Conservation (phyloP, 1,140 invertebrate species). For the Delia radicum region DNA sequence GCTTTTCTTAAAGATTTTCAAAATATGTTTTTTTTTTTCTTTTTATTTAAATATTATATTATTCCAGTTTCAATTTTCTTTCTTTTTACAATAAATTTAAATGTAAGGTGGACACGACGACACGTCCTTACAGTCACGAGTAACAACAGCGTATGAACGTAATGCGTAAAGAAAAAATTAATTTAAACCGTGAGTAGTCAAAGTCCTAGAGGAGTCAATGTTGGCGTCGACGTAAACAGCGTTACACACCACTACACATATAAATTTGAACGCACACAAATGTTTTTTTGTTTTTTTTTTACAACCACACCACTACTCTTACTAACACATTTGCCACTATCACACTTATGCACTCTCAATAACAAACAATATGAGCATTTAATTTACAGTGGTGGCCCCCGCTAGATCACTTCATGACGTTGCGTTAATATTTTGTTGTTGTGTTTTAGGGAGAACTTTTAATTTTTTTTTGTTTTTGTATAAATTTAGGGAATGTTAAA, state of each 20-base stretch:
- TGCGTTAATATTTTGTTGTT: not conserved
- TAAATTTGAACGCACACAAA: not conserved
- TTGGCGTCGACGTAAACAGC: not conserved
- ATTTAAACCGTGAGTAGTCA: conserved; percentile 16
- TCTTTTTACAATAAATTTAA: not conserved
- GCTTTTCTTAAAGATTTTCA: conserved; percentile 6
- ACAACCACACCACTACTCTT: not conserved
- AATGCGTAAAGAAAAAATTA: conserved; percentile 23
- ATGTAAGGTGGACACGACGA: conserved; percentile 14
- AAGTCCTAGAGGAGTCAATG: conserved; percentile 23
- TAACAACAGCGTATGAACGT: conserved; percentile 24
- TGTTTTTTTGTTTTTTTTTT: too few relatives aligned
- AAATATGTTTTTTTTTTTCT: conserved; percentile 7
- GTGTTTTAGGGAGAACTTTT: not conserved
- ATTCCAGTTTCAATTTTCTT: not conserved
- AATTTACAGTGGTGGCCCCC: not conserved
- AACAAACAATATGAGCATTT: too few relatives aligned
- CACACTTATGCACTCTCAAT: too few relatives aligned
- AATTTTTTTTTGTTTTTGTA: not conserved
- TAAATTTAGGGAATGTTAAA: not conserved
- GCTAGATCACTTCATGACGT: conserved; percentile 18
- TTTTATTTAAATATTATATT: not conserved
- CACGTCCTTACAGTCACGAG: conserved; percentile 25
- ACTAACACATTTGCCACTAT: not conserved
- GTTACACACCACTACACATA: not conserved